phyloP scores from a whole-genome alignment of 2,888 invertebrate species.

The Acleris holmiana region DNA sequence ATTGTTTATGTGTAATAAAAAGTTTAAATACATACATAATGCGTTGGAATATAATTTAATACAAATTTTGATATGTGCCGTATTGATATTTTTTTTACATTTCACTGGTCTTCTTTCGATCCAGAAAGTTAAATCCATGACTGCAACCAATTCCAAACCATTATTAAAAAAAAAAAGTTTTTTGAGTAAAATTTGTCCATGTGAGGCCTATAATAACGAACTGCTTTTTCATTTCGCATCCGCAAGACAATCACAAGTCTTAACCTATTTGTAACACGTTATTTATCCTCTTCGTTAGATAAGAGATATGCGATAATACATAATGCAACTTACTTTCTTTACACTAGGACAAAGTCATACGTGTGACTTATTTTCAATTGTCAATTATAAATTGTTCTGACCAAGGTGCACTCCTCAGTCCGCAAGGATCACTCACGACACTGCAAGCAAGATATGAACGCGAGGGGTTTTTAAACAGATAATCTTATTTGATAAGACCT shows the following conservation, averaged over 20 bases:
- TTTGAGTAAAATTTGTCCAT: no score
- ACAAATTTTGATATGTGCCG: no score
- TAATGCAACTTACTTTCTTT: constrained; percentile 25
- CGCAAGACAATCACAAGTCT: constrained; percentile 15
- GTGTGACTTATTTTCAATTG: constrained; percentile 7
- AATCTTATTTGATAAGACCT: constrained; percentile 77
- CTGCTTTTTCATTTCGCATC: constrained; percentile 14
- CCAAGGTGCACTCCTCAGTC: constrained; percentile 44
- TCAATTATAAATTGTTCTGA: constrained; percentile 23
- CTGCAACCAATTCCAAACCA: no score
- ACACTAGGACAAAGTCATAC: constrained; percentile 10
- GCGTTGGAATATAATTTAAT: no score
- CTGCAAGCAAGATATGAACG: constrained; percentile 71
- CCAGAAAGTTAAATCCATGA: no score
- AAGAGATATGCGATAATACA: constrained; percentile 24
- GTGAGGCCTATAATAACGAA: neutral
- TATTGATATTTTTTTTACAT: no score
- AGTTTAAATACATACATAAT: no score
- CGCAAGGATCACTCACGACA: constrained; percentile 54
- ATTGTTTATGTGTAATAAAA: no score
- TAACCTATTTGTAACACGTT: constrained; percentile 25
- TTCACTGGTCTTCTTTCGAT: no score
- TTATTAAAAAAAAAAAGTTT: no score
- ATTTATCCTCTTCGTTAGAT: constrained; percentile 14
- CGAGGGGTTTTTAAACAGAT: constrained; percentile 75